phyloP scores from a whole-genome alignment of 2,888 invertebrate species.

The Gonocerus acuteangulatus region DNA sequence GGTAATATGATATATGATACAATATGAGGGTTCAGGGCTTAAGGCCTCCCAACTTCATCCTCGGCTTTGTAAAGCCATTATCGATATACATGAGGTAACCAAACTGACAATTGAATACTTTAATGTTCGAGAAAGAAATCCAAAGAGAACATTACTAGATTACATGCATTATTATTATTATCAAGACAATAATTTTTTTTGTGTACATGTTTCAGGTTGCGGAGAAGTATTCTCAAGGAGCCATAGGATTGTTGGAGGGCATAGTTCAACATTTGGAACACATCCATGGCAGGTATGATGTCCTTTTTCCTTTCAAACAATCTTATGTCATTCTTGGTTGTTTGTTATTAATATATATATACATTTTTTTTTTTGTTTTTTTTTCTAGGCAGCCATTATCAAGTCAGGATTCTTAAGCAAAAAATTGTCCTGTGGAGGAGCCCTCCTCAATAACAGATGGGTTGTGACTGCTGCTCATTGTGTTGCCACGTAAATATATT shows the following conservation, averaged over 20 bases:
- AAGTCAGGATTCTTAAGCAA: slow-evolving; percentile 84
- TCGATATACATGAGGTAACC: too few relatives aligned
- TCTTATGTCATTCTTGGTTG: background rate
- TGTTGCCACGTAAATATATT: slow-evolving; percentile 71
- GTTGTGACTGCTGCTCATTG: slow-evolving; percentile 88
- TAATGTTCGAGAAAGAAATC: too few relatives aligned
- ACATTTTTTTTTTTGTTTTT: too few relatives aligned
- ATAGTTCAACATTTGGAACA: slow-evolving; percentile 80
- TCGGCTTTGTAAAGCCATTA: too few relatives aligned
- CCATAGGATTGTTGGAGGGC: slow-evolving; percentile 86
- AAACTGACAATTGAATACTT: too few relatives aligned
- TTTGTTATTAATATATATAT: too few relatives aligned
- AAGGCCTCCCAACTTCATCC: too few relatives aligned
- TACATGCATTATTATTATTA: too few relatives aligned
- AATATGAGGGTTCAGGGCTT: too few relatives aligned
- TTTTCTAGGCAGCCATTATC: slow-evolving; percentile 65
- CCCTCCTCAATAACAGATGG: slow-evolving; percentile 81
- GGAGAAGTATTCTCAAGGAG: slow-evolving; percentile 80
- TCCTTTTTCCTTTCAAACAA: background rate
- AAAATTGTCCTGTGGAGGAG: slow-evolving; percentile 86
- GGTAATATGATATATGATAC: too few relatives aligned
- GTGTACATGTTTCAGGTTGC: slow-evolving; percentile 67
- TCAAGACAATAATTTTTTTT: too few relatives aligned
- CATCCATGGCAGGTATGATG: slow-evolving; percentile 83
- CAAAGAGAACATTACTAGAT: too few relatives aligned